Evolutionary conservation across 1,140 invertebrate species (phyloP), one percentile per base, ranked within the genome.

Genomic region (Aradophagus sp.): DNA sequence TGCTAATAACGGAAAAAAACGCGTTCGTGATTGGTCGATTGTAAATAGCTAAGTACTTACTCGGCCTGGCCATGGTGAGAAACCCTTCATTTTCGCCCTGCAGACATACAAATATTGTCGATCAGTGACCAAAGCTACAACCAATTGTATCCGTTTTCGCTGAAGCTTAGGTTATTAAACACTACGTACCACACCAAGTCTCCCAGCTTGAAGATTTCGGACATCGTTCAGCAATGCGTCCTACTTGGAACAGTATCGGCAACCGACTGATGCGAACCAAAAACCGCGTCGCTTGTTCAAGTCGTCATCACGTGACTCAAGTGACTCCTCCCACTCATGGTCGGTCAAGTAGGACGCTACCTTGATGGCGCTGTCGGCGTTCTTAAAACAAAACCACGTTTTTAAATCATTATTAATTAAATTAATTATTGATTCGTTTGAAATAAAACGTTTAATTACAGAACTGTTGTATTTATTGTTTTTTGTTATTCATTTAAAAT

Each of bases 81-180:
- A 97, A 77, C 94, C 93, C 88, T 96, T 96, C 94, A 96, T 96
- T 89, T 96, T 96, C 13, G 95, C 95, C 95, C 95, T 96, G 88
- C 79, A 93, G 93, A 83, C 83, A 84, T 87, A 75, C 84, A 82
- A 77, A 71, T 67, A 12, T 14, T 34, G 7, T 7, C 0, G 17
- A 31, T 61, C 17, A 42, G 13, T 35, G n/a, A n/a, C n/a, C n/a
- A n/a, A n/a, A n/a, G n/a, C n/a, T n/a, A n/a, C n/a, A n/a, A n/a
- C n/a, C n/a, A 34, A 38, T 32, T 6, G 19, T 31, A 31, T 6
- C n/a, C n/a, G 5, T 8, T 31, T 31, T 6, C 36, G n/a, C 15
- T 47, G 0, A 0, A 13, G n/a, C n/a, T 36, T 10, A 31, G n/a
- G 34, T 23, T 7, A 14, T 14, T 8, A 19, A 1, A 3, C 15